These are phyloP conservation scores for Cnemophilus loriae DNA, from an alignment of 2,113 vertebrate species.

Conservation along the genomic window DNA sequence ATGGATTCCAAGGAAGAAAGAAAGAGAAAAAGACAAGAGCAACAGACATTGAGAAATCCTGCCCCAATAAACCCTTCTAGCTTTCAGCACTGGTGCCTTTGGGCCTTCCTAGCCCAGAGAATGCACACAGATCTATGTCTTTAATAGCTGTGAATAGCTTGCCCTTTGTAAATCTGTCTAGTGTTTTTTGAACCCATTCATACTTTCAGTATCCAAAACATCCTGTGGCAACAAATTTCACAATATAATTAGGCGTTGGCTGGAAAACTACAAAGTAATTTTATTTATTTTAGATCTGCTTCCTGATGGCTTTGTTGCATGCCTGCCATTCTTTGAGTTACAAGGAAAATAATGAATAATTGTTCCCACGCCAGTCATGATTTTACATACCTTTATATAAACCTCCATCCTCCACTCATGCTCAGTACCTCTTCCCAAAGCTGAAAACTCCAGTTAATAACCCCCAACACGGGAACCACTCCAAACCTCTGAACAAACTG, in stretches of 20 bases:
- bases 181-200: slow-evolving; percentile 52
- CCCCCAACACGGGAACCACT: neutral
- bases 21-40: neutral
- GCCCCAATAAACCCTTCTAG: neutral
- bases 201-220: slow-evolving; percentile 59
- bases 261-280: slow-evolving; percentile 53
- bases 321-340: slow-evolving; percentile 7
- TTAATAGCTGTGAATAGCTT: neutral
- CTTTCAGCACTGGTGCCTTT: slow-evolving; percentile 35
- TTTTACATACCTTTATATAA: slow-evolving; percentile 36
- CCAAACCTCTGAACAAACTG: neutral
- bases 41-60: slow-evolving; percentile 19
- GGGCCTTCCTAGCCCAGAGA: slow-evolving; percentile 1
- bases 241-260: slow-evolving; percentile 52
- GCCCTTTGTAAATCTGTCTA: slow-evolving; percentile 26
- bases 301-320: slow-evolving; percentile 18
- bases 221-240: slow-evolving; percentile 65
- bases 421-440: neutral
- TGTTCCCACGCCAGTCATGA: neutral
- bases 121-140: neutral
- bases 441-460: neutral
- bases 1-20: neutral
- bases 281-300: slow-evolving; percentile 64
- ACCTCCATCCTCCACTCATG: neutral
- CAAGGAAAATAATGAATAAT: neutral